Evolutionary conservation across 1,140 invertebrate species (phyloP).

Genomic region (Stegodyphus mimosarum): DNA sequence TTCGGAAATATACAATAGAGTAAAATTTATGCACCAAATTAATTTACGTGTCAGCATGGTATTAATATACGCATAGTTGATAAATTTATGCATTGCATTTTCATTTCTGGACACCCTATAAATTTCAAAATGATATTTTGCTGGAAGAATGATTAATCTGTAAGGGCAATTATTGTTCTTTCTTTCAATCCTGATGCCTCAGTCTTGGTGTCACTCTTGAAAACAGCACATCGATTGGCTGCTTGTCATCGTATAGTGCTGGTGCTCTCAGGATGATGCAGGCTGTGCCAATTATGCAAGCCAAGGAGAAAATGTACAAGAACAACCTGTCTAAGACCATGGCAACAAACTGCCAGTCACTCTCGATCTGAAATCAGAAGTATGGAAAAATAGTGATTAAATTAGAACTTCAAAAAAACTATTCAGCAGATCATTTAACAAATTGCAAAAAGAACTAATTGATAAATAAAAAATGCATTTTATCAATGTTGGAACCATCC

Average conservation of each 20-base stretch:
- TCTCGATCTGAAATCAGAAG: constrained; percentile 62
- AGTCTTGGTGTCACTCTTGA: constrained; percentile 77
- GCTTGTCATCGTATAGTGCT: constrained; percentile 74
- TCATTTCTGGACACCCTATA: too few relatives aligned
- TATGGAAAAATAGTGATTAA: neutral
- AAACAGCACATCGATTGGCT: constrained; percentile 85
- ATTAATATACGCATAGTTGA: too few relatives aligned
- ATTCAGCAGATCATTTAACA: too few relatives aligned
- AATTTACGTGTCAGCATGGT: too few relatives aligned
- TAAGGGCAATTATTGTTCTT: neutral
- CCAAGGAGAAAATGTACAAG: constrained; percentile 71
- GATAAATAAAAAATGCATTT: too few relatives aligned
- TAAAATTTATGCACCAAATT: too few relatives aligned
- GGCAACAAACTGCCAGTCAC: constrained; percentile 63
- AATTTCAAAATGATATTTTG: too few relatives aligned
- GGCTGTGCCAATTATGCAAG: constrained; percentile 68
- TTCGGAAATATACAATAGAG: too few relatives aligned
- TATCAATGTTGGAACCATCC: too few relatives aligned
- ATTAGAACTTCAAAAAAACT: neutral
- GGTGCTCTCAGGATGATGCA: constrained; percentile 86
- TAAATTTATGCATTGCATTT: too few relatives aligned
- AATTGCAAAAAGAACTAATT: too few relatives aligned
- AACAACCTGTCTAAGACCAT: constrained; percentile 66
- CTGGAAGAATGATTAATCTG: too few relatives aligned
- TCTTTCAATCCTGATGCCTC: constrained; percentile 34